Evolutionary conservation across 2,888 invertebrate species (phyloP).

Genomic region (Apotomis betuletana): DNA sequence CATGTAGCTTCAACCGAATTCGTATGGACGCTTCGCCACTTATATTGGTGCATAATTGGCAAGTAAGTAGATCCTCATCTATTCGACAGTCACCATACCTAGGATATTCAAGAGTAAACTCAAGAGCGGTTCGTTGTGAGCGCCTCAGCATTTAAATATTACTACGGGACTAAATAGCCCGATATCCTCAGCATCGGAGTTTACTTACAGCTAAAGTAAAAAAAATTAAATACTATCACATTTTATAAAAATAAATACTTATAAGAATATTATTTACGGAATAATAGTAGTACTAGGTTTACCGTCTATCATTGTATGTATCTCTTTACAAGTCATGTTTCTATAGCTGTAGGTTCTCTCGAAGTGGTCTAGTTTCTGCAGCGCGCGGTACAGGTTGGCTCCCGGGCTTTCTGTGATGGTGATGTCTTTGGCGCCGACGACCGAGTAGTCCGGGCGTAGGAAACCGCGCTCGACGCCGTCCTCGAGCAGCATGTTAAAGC

Average conservation of each 20-base stretch:
- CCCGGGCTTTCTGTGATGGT: conserved; percentile 63
- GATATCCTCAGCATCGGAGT: no score
- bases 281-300: background rate
- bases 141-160: no score
- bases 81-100: no score
- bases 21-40: no score
- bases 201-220: no score
- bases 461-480: conserved; percentile 60
- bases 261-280: background rate
- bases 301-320: conserved; percentile 39
- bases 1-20: no score
- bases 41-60: no score
- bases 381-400: conserved; percentile 60
- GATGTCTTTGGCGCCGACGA: conserved; percentile 66
- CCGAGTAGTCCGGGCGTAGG: conserved; percentile 58
- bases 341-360: conserved; percentile 55
- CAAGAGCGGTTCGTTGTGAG: no score
- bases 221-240: background rate
- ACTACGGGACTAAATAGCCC: no score
- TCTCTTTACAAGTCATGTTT: conserved; percentile 57
- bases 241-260: background rate
- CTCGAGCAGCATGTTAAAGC: conserved; percentile 58
- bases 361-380: conserved; percentile 58
- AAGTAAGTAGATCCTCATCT: no score
- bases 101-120: no score